Evolutionary conservation across 2,797 vertebrate species (phyloP), one percentile per base, ranked within the genome.

Genomic region (Microctenopoma stevenorrisi): DNA sequence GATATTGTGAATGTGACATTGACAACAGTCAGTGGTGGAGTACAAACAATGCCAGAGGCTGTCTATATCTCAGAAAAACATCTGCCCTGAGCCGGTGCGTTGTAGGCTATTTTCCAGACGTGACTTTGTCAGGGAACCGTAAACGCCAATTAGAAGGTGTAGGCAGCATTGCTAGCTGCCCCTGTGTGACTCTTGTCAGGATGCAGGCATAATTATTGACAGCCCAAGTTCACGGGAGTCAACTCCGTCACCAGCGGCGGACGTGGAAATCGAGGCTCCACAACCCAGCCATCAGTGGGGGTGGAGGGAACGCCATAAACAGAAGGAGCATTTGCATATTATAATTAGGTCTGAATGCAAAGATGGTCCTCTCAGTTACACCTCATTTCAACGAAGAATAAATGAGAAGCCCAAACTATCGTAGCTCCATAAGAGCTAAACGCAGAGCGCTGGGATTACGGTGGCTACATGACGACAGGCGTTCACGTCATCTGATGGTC

Each of bases 171-270:
- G 60, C 64, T 64, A 38, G 77, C 61, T 85, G 86, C 84, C 88
- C 91, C 72, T 66, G 68, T 78, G 90, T 71, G 71, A 78, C 85
- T 84, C 83, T 84, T 84, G 86, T 84, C 84, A 83, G 78, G 82
- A 79, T 82, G 63, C 78, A 51, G 72, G 81, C 75, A 70, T 90
- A 91, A 91, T 93, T 92, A 94, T 93, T 93, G 92, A 94, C 91
- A 93, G 87, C 35, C 53, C 0, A 56, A 78, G 89, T 91, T 91
- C 90, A 91, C 50, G 5, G 68, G 78, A 84, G 85, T 89, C 87
- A 78, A 50, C 67, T 74, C 73, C 16, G 53, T 78, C 76, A 72
- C 78, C 69, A 74, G 61, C 76, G 67, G 58, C 54, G 56, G 78
- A 81, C 5, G 64, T 64, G 68, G 62, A 54, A 71, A 71, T 68